Percentiles rank a stretch among this genome's conserved stretches.
phyloP scores from a whole-genome alignment of 2,888 invertebrate species.

The Agrochola litura region DNA sequence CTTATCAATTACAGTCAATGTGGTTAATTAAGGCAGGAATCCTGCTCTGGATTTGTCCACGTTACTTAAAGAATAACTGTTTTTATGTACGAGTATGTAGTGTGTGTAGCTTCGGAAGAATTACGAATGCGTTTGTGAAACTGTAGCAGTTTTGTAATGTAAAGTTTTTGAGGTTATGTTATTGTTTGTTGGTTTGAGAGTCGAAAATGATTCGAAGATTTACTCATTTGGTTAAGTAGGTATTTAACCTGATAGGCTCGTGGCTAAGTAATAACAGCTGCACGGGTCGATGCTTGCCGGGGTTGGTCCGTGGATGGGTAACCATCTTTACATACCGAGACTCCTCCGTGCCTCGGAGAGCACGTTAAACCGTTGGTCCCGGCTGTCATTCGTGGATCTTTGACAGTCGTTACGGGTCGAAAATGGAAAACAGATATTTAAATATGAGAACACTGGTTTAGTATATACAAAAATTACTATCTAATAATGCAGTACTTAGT shows the following conservation, averaged over 20 bases:
- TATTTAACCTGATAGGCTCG: neutral
- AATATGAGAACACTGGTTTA: neutral
- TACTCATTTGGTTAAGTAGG: neutral
- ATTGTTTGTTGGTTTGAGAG: neutral
- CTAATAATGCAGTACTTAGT: too few species aligned
- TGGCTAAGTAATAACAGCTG: too few species aligned
- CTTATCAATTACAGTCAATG: constrained; percentile 69
- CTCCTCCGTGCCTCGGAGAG: too few species aligned
- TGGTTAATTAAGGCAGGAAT: constrained; percentile 69
- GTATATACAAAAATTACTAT: neutral
- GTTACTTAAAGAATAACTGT: constrained; percentile 64
- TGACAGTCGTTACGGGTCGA: neutral
- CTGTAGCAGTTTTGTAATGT: constrained; percentile 25
- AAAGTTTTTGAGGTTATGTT: neutral
- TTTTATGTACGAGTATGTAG: constrained; percentile 17
- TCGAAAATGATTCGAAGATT: neutral
- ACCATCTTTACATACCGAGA: too few species aligned
- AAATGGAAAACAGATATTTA: neutral
- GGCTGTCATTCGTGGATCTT: too few species aligned
- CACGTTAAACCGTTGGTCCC: too few species aligned
- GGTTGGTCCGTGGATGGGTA: too few species aligned
- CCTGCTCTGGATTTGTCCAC: constrained; percentile 59
- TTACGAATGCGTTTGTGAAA: constrained; percentile 22
- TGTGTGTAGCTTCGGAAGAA: constrained; percentile 32
- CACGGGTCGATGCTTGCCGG: too few species aligned